These are phyloP conservation scores for Oncorhynchus kisutch DNA, from an alignment of 2,113 vertebrate species.

Conservation along the genomic window DNA sequence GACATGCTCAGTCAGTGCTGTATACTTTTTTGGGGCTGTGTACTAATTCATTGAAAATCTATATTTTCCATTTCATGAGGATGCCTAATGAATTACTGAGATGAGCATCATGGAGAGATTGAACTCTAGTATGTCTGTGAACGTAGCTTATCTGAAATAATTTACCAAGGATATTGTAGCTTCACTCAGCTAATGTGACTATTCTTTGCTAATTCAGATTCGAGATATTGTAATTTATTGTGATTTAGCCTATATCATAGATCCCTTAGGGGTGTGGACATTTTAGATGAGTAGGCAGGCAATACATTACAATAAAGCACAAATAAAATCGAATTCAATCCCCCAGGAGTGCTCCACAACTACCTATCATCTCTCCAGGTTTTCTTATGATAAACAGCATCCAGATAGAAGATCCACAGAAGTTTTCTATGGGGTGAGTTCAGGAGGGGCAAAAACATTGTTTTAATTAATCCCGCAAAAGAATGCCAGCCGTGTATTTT, in stretches of 20 bases:
- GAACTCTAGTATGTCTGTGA: conserved; percentile 49
- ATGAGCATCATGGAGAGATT: conserved; percentile 65
- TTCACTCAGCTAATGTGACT: neutral
- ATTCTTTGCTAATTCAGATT: neutral
- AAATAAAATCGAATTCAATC: conserved; percentile 2
- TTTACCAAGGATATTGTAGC: neutral
- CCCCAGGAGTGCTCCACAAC: conserved; percentile 5
- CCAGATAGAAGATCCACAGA: conserved; percentile 19
- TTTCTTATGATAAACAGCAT: conserved; percentile 2
- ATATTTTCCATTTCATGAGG: conserved; percentile 72
- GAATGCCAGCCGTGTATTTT: conserved; percentile 66
- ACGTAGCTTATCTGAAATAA: neutral
- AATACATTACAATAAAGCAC: neutral
- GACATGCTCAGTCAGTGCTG: conserved; percentile 22
- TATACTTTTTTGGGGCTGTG: conserved; percentile 57
- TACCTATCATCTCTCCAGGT: conserved; percentile 4
- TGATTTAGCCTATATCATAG: neutral
- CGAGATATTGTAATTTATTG: neutral
- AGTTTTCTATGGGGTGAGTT: conserved; percentile 22
- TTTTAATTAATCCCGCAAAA: conserved; percentile 61
- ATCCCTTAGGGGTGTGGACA: neutral
- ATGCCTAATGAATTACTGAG: conserved; percentile 48
- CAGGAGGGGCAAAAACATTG: conserved; percentile 27
- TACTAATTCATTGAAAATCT: conserved; percentile 35
- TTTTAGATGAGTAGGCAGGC: neutral